These are phyloP conservation scores for Etheostoma cragini DNA, from an alignment of 2,113 vertebrate genomes.

Conservation along the genomic window DNA sequence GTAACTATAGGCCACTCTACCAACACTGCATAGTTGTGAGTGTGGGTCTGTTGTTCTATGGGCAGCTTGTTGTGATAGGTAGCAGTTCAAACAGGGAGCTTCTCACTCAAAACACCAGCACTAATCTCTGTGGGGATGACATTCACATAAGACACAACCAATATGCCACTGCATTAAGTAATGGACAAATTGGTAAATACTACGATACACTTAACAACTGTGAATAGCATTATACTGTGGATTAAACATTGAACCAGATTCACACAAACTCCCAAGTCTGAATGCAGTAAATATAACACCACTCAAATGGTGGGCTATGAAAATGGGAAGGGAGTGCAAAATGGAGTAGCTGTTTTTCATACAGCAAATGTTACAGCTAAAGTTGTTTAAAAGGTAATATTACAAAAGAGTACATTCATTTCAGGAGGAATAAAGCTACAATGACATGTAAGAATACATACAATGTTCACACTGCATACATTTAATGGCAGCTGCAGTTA, in stretches of 20 bases:
- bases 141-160: constrained; percentile 71
- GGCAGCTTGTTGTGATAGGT: constrained; percentile 81
- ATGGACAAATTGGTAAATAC: constrained; percentile 65
- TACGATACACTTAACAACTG: background rate
- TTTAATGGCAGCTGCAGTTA: no score
- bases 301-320: background rate
- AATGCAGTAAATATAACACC: background rate
- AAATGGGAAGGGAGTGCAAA: background rate
- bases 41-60: constrained; percentile 80
- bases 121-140: constrained; percentile 78
- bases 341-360: background rate
- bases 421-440: background rate
- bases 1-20: constrained; percentile 81
- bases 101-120: constrained; percentile 75
- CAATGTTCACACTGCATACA: no score
- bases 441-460: no score
- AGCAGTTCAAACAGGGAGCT: constrained; percentile 76
- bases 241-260: background rate
- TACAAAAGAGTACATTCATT: background rate
- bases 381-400: background rate
- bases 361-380: background rate
- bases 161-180: constrained; percentile 66
- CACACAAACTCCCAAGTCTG: background rate
- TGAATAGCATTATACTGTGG: background rate
- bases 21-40: constrained; percentile 83